Evolutionary conservation across 2,113 vertebrate genomes (phyloP).

Genomic region (Sitta europaea): DNA sequence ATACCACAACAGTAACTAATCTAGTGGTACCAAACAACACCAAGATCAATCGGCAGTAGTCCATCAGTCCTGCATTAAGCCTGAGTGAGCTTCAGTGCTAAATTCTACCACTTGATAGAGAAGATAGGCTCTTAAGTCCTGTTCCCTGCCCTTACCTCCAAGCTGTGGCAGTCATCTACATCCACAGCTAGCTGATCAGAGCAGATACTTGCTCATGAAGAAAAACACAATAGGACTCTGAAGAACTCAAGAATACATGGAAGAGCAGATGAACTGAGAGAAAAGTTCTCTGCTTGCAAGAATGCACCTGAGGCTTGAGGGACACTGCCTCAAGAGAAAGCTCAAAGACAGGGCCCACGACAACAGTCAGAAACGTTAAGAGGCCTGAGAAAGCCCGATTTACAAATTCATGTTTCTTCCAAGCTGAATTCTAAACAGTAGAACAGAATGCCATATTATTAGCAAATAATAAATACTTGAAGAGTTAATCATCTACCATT

Average conservation of each 20-base stretch:
- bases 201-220: not conserved
- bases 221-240: not conserved
- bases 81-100: not conserved
- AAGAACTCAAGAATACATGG: not conserved
- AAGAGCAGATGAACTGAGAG: not conserved
- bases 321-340: not conserved
- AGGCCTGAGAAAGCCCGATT: not conserved
- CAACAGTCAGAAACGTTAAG: not conserved
- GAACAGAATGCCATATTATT: not conserved
- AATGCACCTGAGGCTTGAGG: not conserved
- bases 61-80: not conserved
- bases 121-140: not conserved
- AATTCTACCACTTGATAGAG: not conserved
- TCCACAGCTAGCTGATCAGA: not conserved
- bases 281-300: not conserved
- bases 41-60: not conserved
- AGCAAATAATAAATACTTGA: not conserved
- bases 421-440: not conserved
- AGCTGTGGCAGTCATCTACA: not conserved
- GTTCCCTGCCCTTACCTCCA: not conserved
- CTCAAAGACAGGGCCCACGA: not conserved
- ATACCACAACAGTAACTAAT: not conserved
- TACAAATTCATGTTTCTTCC: not conserved
- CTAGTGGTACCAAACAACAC: not conserved
- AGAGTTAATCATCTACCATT: not conserved